These are phyloP conservation scores for Pseudomyrmex concolor DNA, from an alignment of 1,140 invertebrate species.

Conservation along the genomic window DNA sequence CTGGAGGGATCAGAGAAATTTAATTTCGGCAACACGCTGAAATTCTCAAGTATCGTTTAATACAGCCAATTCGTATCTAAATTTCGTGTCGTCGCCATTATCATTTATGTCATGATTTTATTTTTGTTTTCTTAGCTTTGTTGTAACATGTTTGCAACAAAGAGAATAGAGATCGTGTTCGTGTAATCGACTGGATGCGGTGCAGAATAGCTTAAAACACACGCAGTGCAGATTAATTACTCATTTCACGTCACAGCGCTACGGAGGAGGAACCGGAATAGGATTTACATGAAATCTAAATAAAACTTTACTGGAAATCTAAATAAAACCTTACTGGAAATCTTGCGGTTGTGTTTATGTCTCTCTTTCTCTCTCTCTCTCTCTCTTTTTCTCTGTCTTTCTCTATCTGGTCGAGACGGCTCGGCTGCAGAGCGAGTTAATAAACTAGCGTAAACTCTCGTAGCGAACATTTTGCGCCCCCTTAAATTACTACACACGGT, in stretches of 20 bases:
- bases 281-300: conserved; percentile 77
- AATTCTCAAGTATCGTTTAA: too few relatives aligned
- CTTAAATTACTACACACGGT: conserved; percentile 19
- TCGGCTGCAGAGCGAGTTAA: conserved; percentile 41
- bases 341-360: conserved; percentile 68
- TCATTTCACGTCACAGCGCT: conserved; percentile 70
- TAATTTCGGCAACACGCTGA: too few relatives aligned
- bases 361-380: conserved; percentile 8
- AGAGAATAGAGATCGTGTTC: not conserved
- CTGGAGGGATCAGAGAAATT: not conserved
- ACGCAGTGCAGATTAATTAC: conserved; percentile 66
- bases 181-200: not conserved
- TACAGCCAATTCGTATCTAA: too few relatives aligned
- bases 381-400: conserved; percentile 30
- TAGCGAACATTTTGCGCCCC: conserved; percentile 29
- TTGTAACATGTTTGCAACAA: too few relatives aligned
- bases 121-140: too few relatives aligned
- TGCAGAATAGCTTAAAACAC: conserved; percentile 13
- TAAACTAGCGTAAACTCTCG: conserved; percentile 4
- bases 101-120: too few relatives aligned
- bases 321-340: conserved; percentile 80
- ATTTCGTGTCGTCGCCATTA: too few relatives aligned
- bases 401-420: conserved; percentile 23
- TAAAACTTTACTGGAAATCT: conserved; percentile 78
- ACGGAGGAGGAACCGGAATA: conserved; percentile 58